Percentiles rank a stretch among this genome's conserved stretches.
Evolutionary conservation across 2,797 vertebrate species (phyloP).

Genomic region (Champsocephalus gunnari): DNA sequence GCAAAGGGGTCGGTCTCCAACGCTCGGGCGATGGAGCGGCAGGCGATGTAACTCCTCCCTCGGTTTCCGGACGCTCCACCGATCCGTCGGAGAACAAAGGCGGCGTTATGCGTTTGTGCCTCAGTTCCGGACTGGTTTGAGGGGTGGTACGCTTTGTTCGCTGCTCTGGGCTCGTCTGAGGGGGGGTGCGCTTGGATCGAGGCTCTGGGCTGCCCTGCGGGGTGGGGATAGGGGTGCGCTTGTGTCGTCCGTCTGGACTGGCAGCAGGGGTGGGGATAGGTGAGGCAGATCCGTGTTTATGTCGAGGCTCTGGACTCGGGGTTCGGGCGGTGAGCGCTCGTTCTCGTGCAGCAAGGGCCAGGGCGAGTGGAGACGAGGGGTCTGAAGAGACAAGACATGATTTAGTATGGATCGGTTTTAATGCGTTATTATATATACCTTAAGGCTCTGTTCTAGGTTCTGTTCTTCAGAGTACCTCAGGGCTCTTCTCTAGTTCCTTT

Average conservation of each 20-base stretch:
- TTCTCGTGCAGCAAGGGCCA: slow-evolving; percentile 96
- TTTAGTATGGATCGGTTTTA: background rate
- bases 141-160: slow-evolving; percentile 77
- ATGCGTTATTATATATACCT: background rate
- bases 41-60: slow-evolving; percentile 90
- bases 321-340: slow-evolving; percentile 91
- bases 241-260: slow-evolving; percentile 88
- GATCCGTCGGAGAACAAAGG: slow-evolving; percentile 84
- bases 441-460: background rate
- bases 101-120: slow-evolving; percentile 79
- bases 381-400: slow-evolving; percentile 73
- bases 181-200: slow-evolving; percentile 78
- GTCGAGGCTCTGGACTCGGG: slow-evolving; percentile 77
- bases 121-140: slow-evolving; percentile 87
- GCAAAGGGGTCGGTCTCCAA: slow-evolving; percentile 80
- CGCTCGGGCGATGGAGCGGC: slow-evolving; percentile 85
- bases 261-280: slow-evolving; percentile 81
- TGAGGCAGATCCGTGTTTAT: slow-evolving; percentile 70
- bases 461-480: background rate
- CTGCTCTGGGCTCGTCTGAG: slow-evolving; percentile 77
- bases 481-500: too few species aligned
- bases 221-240: slow-evolving; percentile 76
- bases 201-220: slow-evolving; percentile 80
- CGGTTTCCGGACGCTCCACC: slow-evolving; percentile 89
- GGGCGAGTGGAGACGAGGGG: slow-evolving; percentile 95